Conservation (phyloP, 2,888 invertebrate genomes). For the Tenthredo notha region DNA sequence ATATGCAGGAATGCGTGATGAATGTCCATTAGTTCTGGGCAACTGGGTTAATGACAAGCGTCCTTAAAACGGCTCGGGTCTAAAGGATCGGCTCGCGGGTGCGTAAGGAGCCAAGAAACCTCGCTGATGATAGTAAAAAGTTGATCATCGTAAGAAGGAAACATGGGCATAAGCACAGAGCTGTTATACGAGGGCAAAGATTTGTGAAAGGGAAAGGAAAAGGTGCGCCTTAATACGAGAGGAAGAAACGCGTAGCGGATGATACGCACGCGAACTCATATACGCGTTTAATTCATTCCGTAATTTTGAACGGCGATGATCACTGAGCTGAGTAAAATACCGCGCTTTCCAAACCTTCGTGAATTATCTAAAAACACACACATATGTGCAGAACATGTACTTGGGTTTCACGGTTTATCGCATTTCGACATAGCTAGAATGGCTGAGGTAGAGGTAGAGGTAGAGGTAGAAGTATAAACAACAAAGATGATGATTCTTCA, state of each 20-base stretch:
- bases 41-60: constrained; percentile 50
- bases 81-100: constrained; percentile 23
- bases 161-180: not conserved
- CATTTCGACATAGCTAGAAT: not conserved
- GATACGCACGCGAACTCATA: constrained; percentile 1
- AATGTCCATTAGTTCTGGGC: constrained; percentile 69
- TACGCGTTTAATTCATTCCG: not conserved
- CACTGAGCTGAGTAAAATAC: not conserved
- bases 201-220: constrained; percentile 40
- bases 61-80: constrained; percentile 26
- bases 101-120: constrained; percentile 44
- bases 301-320: not conserved
- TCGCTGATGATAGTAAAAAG: constrained; percentile 47
- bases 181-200: constrained; percentile 6
- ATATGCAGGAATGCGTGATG: constrained; percentile 54
- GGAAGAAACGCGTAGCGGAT: constrained; percentile 23
- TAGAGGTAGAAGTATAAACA: not conserved
- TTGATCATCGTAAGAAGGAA: constrained; percentile 37
- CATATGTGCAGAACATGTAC: not conserved
- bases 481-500: constrained; percentile 18
- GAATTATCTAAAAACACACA: not conserved
- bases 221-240: not conserved
- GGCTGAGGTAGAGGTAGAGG: not conserved
- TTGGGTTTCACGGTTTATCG: not conserved
- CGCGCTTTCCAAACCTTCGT: not conserved